Base-by-base conservation (phyloP, 2,888 invertebrate genomes). In the Acrobasis repandana region DNA sequence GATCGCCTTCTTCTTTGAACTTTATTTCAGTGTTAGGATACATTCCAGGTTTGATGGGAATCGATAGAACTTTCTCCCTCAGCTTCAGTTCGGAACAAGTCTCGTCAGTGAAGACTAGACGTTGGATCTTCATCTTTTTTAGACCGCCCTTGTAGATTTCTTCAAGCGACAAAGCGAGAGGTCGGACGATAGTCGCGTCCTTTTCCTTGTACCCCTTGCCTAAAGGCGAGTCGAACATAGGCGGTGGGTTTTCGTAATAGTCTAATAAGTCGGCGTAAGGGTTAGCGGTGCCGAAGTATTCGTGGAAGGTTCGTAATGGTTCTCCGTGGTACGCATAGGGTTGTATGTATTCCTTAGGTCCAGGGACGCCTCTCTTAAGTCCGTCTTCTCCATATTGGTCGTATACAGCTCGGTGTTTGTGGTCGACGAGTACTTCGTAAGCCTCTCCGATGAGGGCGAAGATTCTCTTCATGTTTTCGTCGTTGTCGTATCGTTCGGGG, bases 321-420 rank as follows among this genome's bases (percentile, higher is more conserved):
- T 98, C 95, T 0, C 96, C 97, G 77, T 98, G 97, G 88, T 96
- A 98, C 50, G 94, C 90, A 80, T 96, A 97, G 0, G 96, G 95
- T 61, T 94, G 94, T 68, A 96, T 94, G 80, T 93, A 96, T 8
- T 93, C 93, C 0, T 71, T 73, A 0, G 95, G 95, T 2, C 95
- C 93, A 5, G 96, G 95, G 0, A 97, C 94, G 0, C 97, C 97
- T 73, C 93, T 93, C 80, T 97, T 97, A 51, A 98, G 89, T 0
- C 97, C 97, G 74, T 96, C 96, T 83, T 97, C 97, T 0, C 98
- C 98, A 84, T 96, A 98, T 75, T 97, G 96, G 85, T 98, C 97
- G 87, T 96, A 98, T 15, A 97, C 94, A 14, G 97, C 95, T 61
- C 96, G 93, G 64, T 87, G 88, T 65, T 94, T 86, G 49, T 95